phyloP scores from a whole-genome alignment of 2,888 invertebrate genomes.

The Psylliodes chrysocephalus region DNA sequence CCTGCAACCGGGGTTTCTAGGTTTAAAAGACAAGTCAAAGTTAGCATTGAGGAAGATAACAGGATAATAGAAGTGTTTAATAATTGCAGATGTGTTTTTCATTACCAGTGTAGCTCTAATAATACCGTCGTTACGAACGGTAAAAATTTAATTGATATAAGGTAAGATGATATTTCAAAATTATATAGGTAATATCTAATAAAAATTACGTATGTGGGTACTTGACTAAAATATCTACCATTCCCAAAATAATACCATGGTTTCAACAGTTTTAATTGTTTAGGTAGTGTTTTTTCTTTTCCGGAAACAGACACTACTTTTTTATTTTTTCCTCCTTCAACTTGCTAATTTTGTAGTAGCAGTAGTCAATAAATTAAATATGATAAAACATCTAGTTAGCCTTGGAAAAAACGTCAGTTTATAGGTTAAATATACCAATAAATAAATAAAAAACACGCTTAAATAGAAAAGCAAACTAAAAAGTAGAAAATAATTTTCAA shows the following conservation, averaged over 20 bases:
- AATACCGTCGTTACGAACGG: constrained; percentile 45
- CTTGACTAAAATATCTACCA: neutral
- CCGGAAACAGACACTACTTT: too few species aligned
- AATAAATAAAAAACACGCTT: too few species aligned
- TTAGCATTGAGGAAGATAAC: constrained; percentile 21
- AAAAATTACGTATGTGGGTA: neutral
- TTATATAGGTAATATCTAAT: neutral
- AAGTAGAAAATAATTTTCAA: too few species aligned
- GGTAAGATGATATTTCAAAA: constrained; percentile 24
- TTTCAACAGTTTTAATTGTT: too few species aligned
- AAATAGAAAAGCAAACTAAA: too few species aligned
- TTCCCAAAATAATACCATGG: too few species aligned
- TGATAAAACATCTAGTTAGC: too few species aligned
- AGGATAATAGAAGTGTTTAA: constrained; percentile 39
- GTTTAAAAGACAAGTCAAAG: constrained; percentile 5
- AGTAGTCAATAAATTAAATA: too few species aligned
- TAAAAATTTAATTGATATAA: constrained; percentile 31
- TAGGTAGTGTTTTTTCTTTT: neutral
- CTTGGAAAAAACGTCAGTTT: too few species aligned
- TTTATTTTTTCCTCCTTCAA: too few species aligned
- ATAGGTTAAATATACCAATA: too few species aligned
- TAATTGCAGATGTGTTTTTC: constrained; percentile 46
- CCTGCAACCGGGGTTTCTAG: neutral
- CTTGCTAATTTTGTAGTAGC: too few species aligned
- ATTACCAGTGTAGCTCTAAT: constrained; percentile 45